These are phyloP conservation scores for Cheirogaleus medius DNA, from an alignment of 2,113 vertebrate genomes.

Conservation along the genomic window DNA sequence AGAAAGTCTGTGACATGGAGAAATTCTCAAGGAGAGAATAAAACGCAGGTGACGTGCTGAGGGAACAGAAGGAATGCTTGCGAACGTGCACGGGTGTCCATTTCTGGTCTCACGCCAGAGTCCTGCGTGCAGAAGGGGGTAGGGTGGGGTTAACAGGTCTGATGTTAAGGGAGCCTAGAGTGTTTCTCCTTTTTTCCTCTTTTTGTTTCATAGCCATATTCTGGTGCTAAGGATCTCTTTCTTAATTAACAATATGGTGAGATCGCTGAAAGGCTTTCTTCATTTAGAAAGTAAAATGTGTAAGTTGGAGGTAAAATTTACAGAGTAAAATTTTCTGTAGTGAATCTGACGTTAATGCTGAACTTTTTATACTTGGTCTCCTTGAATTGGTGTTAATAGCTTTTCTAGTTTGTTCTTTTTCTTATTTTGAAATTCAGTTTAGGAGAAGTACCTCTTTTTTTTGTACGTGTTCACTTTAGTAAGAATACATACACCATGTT, in stretches of 20 bases:
- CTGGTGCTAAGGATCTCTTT: slow-evolving; percentile 12
- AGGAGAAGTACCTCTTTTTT: background rate
- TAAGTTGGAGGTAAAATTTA: slow-evolving; percentile 16
- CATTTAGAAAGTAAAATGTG: background rate
- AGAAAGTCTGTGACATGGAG: background rate
- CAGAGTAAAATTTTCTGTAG: background rate
- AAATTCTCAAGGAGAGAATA: background rate
- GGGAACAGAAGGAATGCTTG: background rate
- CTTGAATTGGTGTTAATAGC: slow-evolving; percentile 11
- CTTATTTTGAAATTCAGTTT: slow-evolving; percentile 57
- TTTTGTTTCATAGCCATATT: slow-evolving; percentile 14
- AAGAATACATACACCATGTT: no score
- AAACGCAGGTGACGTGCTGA: background rate
- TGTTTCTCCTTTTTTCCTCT: background rate
- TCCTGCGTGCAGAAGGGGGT: background rate
- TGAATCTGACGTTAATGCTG: background rate
- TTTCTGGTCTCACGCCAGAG: background rate
- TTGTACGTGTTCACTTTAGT: no score
- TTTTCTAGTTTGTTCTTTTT: slow-evolving; percentile 33
- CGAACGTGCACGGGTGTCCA: rapidly evolving
- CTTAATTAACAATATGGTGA: background rate
- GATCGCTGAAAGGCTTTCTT: background rate
- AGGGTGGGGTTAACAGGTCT: background rate
- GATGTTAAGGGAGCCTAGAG: background rate
- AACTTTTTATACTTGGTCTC: background rate